A percentile compares a stretch with the other conserved stretches of the same genome.
Conservation (phyloP, 2,113 vertebrate genomes). For the Phyllostomus discolor region DNA sequence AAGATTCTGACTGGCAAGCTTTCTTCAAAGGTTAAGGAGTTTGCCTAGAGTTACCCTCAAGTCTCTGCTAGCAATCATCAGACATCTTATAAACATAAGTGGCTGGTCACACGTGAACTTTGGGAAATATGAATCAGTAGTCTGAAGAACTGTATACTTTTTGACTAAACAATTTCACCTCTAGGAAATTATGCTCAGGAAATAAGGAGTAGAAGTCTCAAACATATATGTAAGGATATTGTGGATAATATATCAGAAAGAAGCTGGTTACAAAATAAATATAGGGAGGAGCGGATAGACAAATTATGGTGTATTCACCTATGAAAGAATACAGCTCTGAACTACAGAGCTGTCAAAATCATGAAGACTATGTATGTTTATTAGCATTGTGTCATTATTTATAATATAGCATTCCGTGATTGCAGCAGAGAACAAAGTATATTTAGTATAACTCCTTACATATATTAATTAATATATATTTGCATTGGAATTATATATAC, state of each 20-base stretch:
- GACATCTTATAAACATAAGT: neutral
- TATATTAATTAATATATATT: neutral
- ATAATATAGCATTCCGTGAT: neutral
- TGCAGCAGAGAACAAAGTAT: neutral
- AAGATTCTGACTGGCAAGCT: neutral
- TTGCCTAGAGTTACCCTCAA: neutral
- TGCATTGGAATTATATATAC: neutral
- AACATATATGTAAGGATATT: neutral
- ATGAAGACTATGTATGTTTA: neutral
- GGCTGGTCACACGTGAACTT: neutral
- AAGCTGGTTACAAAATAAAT: neutral
- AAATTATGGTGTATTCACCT: neutral
- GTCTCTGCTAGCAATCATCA: neutral
- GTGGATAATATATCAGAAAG: neutral
- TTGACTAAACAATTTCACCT: neutral
- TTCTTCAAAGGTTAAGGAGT: neutral
- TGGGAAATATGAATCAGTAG: neutral
- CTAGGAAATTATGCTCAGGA: neutral
- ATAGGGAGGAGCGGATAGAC: neutral
- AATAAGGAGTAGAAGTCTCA: neutral
- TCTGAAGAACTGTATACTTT: neutral
- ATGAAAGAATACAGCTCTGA: neutral
- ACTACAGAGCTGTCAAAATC: neutral
- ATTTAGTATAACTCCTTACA: neutral
- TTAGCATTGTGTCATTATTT: no score